These are phyloP conservation scores for Vombatus ursinus DNA, from an alignment of 2,113 vertebrate species.

Conservation along the genomic window DNA sequence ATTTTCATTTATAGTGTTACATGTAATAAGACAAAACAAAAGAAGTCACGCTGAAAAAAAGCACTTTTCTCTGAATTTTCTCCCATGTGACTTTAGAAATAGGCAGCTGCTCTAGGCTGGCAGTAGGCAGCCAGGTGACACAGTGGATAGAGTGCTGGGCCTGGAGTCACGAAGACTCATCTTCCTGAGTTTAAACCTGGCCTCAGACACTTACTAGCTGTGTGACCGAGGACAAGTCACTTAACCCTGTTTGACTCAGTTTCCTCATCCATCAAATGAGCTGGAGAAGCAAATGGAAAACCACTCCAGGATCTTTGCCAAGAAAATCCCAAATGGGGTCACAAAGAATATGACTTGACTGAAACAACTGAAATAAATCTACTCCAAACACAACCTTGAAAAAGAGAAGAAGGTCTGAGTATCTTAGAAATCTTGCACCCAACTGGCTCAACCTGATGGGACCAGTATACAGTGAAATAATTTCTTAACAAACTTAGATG, in stretches of 20 bases:
- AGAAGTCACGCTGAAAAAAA: accelerated
- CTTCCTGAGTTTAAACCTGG: neutral
- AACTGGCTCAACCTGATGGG: neutral
- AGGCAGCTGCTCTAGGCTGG: neutral
- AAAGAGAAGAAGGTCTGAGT: neutral
- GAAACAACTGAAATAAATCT: neutral
- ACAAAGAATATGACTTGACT: neutral
- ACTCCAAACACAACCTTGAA: neutral
- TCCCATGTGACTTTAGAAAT: neutral
- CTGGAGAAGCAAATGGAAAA: neutral
- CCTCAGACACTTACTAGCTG: neutral
- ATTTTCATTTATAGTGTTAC: neutral
- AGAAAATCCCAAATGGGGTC: neutral
- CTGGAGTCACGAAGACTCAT: neutral
- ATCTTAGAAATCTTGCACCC: neutral
- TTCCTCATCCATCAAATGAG: neutral
- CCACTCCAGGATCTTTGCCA: neutral
- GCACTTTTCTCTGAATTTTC: neutral
- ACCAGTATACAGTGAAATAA: neutral
- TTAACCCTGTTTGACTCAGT: neutral
- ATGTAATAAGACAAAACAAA: neutral
- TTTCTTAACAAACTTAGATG: neutral
- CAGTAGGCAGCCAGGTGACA: neutral
- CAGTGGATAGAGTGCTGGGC: no score
- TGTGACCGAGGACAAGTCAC: neutral